Percentiles rank a stretch among this genome's conserved stretches.
phyloP scores from a whole-genome alignment of 2,113 vertebrate species.

The Octodon degus region DNA sequence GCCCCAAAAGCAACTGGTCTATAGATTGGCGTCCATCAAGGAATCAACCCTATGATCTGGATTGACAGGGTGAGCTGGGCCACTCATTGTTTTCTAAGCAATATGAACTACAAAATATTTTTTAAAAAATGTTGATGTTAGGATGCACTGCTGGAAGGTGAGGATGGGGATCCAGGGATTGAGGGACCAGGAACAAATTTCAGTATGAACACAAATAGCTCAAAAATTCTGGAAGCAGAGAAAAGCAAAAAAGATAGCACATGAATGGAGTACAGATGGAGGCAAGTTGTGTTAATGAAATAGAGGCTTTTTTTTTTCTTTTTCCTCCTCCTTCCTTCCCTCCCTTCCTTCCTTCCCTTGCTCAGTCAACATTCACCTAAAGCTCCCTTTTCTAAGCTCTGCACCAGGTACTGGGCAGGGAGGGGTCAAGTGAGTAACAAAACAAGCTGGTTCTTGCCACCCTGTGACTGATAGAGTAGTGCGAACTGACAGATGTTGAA shows the following conservation, averaged over 20 bases:
- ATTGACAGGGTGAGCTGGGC: not conserved
- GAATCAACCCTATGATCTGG: not conserved
- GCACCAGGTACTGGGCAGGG: not conserved
- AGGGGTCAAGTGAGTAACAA: not conserved
- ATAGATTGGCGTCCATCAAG: not conserved
- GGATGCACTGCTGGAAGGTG: not conserved
- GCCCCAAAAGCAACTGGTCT: not conserved
- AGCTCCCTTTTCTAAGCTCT: not conserved
- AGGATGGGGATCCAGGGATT: not conserved
- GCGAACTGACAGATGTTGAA: conserved; percentile 9
- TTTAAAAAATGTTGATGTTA: not conserved
- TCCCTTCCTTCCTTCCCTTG: not conserved
- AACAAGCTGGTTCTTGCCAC: not conserved
- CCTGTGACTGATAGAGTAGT: not conserved
- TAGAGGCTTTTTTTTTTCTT: accelerated
- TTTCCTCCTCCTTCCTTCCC: not conserved
- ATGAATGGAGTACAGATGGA: no score
- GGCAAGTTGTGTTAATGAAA: no score
- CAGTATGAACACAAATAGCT: not conserved
- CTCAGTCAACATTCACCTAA: not conserved
- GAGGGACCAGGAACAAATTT: not conserved
- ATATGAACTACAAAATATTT: conserved; percentile 17
- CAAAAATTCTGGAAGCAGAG: not conserved
- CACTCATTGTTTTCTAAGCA: conserved; percentile 8
- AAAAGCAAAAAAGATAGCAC: not conserved